Percentiles rank a stretch among this genome's conserved stretches.
phyloP scores from a whole-genome alignment of 1,140 invertebrate genomes.

The Drosophila santomea region DNA sequence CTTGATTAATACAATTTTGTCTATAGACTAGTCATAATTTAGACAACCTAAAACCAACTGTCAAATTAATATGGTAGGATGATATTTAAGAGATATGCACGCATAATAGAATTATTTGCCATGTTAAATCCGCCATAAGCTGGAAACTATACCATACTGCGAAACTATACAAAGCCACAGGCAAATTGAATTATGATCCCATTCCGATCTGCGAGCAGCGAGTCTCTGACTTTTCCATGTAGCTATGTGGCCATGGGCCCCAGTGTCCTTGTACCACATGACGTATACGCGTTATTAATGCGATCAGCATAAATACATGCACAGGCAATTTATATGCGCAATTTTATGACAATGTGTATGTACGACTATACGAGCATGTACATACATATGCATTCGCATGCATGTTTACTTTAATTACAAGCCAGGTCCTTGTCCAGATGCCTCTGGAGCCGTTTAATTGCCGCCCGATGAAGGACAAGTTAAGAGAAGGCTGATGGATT shows the following conservation, averaged over 20 bases:
- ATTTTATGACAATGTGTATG: conserved; percentile 65
- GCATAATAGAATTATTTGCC: background rate
- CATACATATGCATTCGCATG: conserved; percentile 17
- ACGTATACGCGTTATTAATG: conserved; percentile 75
- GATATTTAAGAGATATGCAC: background rate
- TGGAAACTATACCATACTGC: background rate
- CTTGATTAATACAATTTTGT: too few species aligned
- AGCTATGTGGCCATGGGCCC: background rate
- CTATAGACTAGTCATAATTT: too few species aligned
- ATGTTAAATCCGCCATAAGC: background rate
- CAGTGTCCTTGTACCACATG: conserved; percentile 56
- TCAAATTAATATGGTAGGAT: background rate
- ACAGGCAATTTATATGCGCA: conserved; percentile 73
- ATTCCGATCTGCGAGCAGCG: conserved; percentile 8
- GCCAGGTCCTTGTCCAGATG: conserved; percentile 22
- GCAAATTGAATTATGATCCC: conserved; percentile 33
- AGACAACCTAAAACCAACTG: too few species aligned
- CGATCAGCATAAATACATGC: conserved; percentile 62
- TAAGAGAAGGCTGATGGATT: conserved; percentile 59
- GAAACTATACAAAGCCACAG: too few species aligned
- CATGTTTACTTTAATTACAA: conserved; percentile 78
- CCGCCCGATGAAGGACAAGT: conserved; percentile 44
- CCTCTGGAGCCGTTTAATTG: conserved; percentile 61
- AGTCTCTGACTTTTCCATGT: conserved; percentile 7
- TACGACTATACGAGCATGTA: too few species aligned